Base-by-base conservation (phyloP, 2,113 vertebrate species). In the Lagopus leucura region DNA sequence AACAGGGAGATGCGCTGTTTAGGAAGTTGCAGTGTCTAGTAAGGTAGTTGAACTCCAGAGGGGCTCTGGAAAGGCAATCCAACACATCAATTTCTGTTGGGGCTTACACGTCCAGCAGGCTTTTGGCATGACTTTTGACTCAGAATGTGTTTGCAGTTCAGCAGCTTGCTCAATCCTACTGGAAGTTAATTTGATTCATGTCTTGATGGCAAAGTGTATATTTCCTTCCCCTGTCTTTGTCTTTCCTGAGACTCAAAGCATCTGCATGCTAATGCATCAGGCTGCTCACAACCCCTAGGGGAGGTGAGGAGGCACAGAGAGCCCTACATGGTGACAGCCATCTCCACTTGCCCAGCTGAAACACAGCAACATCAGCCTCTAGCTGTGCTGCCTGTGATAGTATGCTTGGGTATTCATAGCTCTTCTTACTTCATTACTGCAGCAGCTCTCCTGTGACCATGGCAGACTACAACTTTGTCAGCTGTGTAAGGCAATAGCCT, bases 11-110 rank as follows among this genome's bases (percentile, higher is more conserved):
- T 50, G 43, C 86, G 45, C 63, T 65, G 74, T 87, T 91, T 82
- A 84, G 76, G 82, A 55, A 95, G 54, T 81, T 84, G 20, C 61
- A 71, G 24, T 96, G 86, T 72, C 75, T 84, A 82, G 73, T 82
- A 94, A 75, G n/a, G 54, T 34, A 77, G 38, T 50, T 32, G 15
- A 81, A 32, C 19, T 81, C 76, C 4, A 47, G 11, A 30, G 66
- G 30, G 12, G 40, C 57, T 66, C 19, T 73, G 43, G 65, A 69
- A 81, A 27, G 43, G 27, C 20, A 19, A 81, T 77, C 34, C 27
- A 34, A 54, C 38, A 64, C 42, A 67, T 67, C 64, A 32, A 34
- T 69, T 83, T 76, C 36, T 63, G 5, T 91, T 57, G 57, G 5
- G 30, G 81, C 52, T 86, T 52, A 28, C 10, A 14, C 32, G 28